These are phyloP conservation scores for Paraescarpia echinospica DNA, from an alignment of 1,140 invertebrate species.

Conservation along the genomic window DNA sequence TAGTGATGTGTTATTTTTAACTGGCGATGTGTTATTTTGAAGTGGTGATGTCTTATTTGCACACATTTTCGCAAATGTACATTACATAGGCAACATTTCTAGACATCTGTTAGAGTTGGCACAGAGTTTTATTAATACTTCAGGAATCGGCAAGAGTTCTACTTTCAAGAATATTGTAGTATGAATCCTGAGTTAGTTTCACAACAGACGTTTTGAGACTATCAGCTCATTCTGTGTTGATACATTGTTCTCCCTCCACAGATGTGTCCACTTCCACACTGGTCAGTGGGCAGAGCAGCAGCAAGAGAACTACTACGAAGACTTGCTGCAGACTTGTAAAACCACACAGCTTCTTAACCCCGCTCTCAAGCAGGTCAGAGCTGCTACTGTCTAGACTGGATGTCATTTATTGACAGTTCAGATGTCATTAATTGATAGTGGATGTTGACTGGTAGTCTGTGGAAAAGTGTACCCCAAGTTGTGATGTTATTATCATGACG, in stretches of 20 bases:
- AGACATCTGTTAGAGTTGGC: no score
- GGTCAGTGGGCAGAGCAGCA: no score
- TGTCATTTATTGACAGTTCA: not conserved
- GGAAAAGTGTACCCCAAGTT: not conserved
- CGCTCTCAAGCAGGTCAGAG: not conserved
- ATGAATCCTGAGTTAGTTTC: not conserved
- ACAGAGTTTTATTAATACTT: not conserved
- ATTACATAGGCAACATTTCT: no score
- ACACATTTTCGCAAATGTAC: no score
- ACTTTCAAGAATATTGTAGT: no score
- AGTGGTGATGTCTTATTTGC: no score
- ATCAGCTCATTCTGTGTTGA: not conserved
- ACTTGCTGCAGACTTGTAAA: not conserved
- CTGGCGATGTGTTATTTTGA: no score
- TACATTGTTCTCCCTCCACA: not conserved
- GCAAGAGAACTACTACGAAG: not conserved
- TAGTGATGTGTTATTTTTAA: no score
- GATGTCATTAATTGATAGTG: not conserved
- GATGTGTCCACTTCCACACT: not conserved
- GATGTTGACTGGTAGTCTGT: not conserved
- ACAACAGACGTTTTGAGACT: not conserved
- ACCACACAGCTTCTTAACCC: slow-evolving; percentile 6
- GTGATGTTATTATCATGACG: not conserved
- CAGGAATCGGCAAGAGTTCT: not conserved
- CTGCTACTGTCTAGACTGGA: not conserved